Base-by-base conservation (phyloP, 2,797 vertebrate genomes). In the Helostoma temminkii region DNA sequence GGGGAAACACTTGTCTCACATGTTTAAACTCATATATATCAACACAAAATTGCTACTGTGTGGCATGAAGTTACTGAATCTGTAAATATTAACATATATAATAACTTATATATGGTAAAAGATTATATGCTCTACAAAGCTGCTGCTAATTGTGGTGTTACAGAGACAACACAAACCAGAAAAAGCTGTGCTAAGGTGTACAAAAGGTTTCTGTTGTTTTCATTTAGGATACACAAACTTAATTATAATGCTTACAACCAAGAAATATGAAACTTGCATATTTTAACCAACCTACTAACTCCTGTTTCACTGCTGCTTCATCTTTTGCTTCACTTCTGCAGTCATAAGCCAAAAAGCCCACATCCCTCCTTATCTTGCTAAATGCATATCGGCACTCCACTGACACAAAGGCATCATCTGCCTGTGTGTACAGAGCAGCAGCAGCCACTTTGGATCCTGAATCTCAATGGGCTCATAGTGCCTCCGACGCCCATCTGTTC, bases 401-500 rank as follows among this genome's bases (percentile, higher is more conserved):
- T 78, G 81, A 90, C 91, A 92, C 91, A 92, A 92, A 92, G 87
- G 87, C 91, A 90, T 92, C 90, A 90, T 92, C 87, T 87, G 90
- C 88, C 84, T 88, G 88, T 90, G 90, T 91, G 83, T 89, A 90
- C 90, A 89, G 88, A 92, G 89, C 86, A 89, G 90, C 91, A 94
- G 93, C 87, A 92, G 93, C 89, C 91, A 93, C 93, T 93, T 93
- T 93, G 93, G 91, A 92, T 93, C 82, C 89, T 88, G 91, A 92
- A 92, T 95, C 94, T 94, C 93, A 89, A 89, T 92, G 88, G 93
- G 90, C 91, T 92, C 91, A 87, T 83, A 81, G 90, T 92, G 88
- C 91, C 91, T 92, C 91, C 92, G 89, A 90, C 91, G 91, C 90
- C 94, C 94, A 94, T 94, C 94, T 95, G 94, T 93, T 94, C 91